Conservation (phyloP, 2,888 invertebrate genomes). For the Parochlus steinenii region DNA sequence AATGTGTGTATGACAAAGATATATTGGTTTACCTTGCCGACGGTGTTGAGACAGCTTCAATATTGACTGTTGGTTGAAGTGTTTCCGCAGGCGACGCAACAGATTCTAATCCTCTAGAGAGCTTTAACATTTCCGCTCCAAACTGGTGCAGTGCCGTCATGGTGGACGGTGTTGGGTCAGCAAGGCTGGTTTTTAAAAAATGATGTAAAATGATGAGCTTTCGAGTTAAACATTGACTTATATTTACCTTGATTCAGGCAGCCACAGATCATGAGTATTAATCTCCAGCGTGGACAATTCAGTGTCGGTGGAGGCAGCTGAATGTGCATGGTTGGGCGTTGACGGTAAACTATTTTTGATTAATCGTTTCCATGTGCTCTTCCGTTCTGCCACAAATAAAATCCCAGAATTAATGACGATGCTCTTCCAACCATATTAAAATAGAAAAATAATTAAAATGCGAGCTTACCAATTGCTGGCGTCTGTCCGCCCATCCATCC, state of each 20-base stretch:
- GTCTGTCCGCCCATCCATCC: slow-evolving; percentile 53
- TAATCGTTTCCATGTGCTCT: slow-evolving; percentile 61
- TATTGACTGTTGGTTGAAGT: slow-evolving; percentile 1
- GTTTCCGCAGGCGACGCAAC: slow-evolving; percentile 28
- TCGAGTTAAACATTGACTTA: slow-evolving; percentile 1
- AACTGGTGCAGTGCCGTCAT: slow-evolving; percentile 75
- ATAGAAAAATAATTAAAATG: background rate
- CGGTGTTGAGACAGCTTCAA: slow-evolving; percentile 14
- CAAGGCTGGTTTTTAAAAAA: slow-evolving; percentile 30
- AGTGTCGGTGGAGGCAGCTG: slow-evolving; percentile 66
- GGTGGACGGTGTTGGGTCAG: slow-evolving; percentile 63
- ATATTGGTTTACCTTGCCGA: slow-evolving; percentile 15
- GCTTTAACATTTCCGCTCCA: slow-evolving; percentile 71
- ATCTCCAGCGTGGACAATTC: slow-evolving; percentile 62
- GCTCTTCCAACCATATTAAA: background rate
- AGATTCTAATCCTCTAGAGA: slow-evolving; percentile 64
- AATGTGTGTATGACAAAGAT: no score
- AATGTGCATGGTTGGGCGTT: slow-evolving; percentile 49
- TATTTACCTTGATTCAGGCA: slow-evolving; percentile 44
- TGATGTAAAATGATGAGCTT: slow-evolving; percentile 3
- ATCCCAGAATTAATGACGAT: background rate
- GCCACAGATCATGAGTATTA: slow-evolving; percentile 61
- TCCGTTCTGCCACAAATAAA: slow-evolving; percentile 38
- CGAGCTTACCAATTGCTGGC: slow-evolving; percentile 32
- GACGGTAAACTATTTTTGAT: slow-evolving; percentile 33